Evolutionary conservation across 2,113 vertebrate species (phyloP), one percentile per base, ranked within the genome.

Genomic region (Ursus arctos): DNA sequence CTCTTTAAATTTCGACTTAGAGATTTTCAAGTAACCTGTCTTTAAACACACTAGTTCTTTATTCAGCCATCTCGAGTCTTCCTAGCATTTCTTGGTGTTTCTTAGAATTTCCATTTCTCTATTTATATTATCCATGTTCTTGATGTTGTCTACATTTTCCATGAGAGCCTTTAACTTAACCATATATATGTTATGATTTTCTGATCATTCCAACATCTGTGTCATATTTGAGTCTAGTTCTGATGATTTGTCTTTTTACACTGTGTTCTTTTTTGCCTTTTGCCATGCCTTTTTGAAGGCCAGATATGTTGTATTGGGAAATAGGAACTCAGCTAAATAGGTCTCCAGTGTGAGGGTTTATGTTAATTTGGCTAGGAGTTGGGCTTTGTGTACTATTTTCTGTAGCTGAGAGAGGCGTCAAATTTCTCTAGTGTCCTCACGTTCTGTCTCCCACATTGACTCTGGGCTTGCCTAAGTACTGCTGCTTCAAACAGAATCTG

Each of bases 181-280:
- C 16, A 57, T 36, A 21, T 15, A 61, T 94, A 82, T 86, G 94
- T 76, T 63, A 86, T 89, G 91, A 77, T 49, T 33, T 95, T 87
- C n/a, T 59, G 55, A 7, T 89, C 57, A 82, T 33, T 77, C 43
- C 2, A 82, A 6, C 33, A 61, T 51, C 47, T 94, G 13, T 72
- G 10, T 69, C 63, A 43, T 76, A 28, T 36, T 31, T 86, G 16
- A 71, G 43, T 85, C 21, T 80, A 24, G 7, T 51, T 55, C 51
- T 86, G 31, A 69, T 81, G 13, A 81, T 71, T 81, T 89, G 6
- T 77, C 36, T 76, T 33, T 69, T 80, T 67, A 69, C 26, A 49
- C 13, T 71, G 21, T 26, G 74, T 88, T 43, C 43, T 81, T 77
- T 71, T 22, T 81, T 51, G 2, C 0, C 22, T 95, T 93, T 81